Evolutionary conservation across 2,888 invertebrate species (phyloP).

Genomic region (Stegana nigrithorax): DNA sequence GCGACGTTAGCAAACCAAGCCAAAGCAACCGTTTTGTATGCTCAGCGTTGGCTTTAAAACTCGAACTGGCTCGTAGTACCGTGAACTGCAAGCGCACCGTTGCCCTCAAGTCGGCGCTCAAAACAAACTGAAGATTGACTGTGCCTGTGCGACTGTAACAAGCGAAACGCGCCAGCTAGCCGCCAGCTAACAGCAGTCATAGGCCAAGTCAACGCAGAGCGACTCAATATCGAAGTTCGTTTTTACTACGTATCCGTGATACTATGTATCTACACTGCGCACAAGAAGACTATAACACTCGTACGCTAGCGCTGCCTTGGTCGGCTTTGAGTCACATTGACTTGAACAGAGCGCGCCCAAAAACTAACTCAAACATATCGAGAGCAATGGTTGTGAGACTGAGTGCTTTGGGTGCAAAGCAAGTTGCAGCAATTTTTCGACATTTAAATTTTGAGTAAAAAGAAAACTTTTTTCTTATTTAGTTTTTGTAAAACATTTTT

Average conservation of each 20-base stretch:
- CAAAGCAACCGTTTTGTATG: neutral
- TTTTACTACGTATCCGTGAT: neutral
- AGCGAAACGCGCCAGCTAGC: constrained; percentile 29
- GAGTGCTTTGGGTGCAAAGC: too few species aligned
- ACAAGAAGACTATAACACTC: neutral
- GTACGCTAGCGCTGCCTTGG: neutral
- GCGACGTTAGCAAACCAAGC: neutral
- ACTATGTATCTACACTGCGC: constrained; percentile 7
- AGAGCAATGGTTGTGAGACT: too few species aligned
- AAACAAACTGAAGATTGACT: constrained; percentile 51
- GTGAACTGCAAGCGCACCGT: constrained; percentile 30
- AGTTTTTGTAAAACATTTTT: too few species aligned
- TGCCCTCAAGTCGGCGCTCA: constrained; percentile 49
- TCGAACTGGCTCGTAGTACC: neutral
- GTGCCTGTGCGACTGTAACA: constrained; percentile 32
- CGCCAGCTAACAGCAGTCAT: neutral
- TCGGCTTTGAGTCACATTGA: neutral
- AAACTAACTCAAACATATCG: too few species aligned
- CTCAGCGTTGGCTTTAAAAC: neutral
- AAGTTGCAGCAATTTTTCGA: too few species aligned
- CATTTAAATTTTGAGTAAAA: neutral
- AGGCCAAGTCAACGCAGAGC: neutral
- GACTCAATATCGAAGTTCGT: neutral
- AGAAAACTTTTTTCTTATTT: too few species aligned
- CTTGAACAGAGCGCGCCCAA: too few species aligned